These are phyloP conservation scores for Branchipolynoe longqiensis DNA, from an alignment of 2,888 invertebrate genomes.

Conservation along the genomic window DNA sequence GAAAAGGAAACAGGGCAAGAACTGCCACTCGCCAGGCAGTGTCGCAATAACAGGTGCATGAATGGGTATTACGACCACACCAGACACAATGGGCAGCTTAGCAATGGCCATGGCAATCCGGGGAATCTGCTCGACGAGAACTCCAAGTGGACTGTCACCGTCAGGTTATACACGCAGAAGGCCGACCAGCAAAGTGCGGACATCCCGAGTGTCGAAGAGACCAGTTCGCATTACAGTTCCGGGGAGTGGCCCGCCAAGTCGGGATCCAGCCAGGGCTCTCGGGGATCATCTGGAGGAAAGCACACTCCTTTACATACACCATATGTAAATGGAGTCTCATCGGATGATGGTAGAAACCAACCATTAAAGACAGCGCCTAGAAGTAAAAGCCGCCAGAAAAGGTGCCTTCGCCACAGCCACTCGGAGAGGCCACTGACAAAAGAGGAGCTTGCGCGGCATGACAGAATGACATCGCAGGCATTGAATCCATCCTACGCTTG, in stretches of 20 bases:
- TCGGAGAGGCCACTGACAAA: constrained; percentile 36
- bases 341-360: not conserved
- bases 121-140: constrained; percentile 3
- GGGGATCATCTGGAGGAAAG: not conserved
- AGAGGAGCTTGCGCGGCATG: constrained; percentile 23
- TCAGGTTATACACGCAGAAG: constrained; percentile 20
- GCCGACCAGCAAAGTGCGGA: constrained; percentile 28
- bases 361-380: not conserved
- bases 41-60: constrained; percentile 9
- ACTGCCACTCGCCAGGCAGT: not conserved
- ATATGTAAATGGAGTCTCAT: not conserved
- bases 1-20: not conserved
- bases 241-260: constrained; percentile 42
- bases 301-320: not conserved
- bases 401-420: constrained; percentile 12
- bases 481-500: constrained; percentile 16
- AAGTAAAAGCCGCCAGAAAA: not conserved
- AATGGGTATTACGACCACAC: not conserved
- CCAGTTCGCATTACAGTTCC: constrained; percentile 33
- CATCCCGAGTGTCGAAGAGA: constrained; percentile 41
- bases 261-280: constrained; percentile 9
- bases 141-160: constrained; percentile 38
- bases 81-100: not conserved
- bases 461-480: not conserved
- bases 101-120: not conserved